These are phyloP conservation scores for Muntiacus reevesi DNA, from an alignment of 2,113 vertebrate genomes.

Conservation along the genomic window DNA sequence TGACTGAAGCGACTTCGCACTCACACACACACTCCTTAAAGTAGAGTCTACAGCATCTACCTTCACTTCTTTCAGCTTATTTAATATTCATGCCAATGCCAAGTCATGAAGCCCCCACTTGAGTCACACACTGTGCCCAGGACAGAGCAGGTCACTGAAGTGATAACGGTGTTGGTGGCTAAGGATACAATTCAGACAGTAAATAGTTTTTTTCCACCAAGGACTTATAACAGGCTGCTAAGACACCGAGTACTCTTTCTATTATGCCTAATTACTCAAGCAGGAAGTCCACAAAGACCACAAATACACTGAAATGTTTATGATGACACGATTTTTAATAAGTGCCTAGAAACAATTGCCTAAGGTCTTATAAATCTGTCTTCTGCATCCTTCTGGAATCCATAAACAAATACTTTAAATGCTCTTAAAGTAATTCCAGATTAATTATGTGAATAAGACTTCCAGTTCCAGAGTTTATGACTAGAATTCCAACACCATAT, in stretches of 20 bases:
- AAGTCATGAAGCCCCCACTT: neutral
- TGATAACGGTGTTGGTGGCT: neutral
- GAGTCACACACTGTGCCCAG: neutral
- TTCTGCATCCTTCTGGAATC: neutral
- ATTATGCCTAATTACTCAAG: neutral
- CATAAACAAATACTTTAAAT: slow-evolving; percentile 29
- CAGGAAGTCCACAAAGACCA: neutral
- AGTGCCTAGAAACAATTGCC: neutral
- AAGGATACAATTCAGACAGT: neutral
- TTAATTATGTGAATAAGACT: slow-evolving; percentile 38
- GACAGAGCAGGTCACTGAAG: neutral
- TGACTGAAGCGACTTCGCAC: neutral
- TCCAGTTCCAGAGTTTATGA: neutral
- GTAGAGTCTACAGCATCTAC: neutral
- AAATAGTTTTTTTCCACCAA: neutral
- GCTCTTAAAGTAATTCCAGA: neutral
- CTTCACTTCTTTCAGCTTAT: neutral
- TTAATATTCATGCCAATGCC: neutral
- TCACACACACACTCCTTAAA: neutral
- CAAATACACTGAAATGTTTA: neutral
- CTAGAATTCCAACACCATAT: neutral
- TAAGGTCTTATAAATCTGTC: slow-evolving; percentile 27
- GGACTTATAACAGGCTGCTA: neutral
- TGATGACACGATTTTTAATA: slow-evolving; percentile 1
- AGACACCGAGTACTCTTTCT: neutral